Conservation (phyloP, 1,140 invertebrate species). For the Pseudomyrmex dendroicus region DNA sequence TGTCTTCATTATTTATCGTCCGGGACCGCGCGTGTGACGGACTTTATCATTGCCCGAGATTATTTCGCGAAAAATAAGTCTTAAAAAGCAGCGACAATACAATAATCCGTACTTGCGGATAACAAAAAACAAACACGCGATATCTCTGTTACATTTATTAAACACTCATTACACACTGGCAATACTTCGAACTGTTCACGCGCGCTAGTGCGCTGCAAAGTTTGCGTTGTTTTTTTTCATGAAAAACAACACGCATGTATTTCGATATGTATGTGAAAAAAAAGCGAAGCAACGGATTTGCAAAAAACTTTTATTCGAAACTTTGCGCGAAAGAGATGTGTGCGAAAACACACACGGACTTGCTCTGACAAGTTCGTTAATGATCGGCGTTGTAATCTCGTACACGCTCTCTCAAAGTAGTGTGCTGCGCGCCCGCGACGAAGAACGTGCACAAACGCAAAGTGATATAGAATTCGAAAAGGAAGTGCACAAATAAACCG, state of each 20-base stretch:
- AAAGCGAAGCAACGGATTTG: neutral
- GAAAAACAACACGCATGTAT: neutral
- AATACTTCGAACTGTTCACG: conserved; percentile 2
- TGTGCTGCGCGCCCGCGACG: neutral
- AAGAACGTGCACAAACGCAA: neutral
- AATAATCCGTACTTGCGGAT: neutral
- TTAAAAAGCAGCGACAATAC: neutral
- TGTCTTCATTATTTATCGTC: conserved; percentile 48
- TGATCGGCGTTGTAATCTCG: neutral
- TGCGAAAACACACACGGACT: neutral
- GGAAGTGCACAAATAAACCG: conserved; percentile 30
- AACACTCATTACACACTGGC: too few relatives aligned
- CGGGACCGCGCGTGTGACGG: neutral
- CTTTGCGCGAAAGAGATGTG: neutral
- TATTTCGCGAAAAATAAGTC: neutral
- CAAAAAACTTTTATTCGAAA: conserved; percentile 33
- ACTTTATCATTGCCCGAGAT: conserved; percentile 27
- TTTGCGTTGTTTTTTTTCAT: conserved; percentile 2
- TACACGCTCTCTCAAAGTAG: neutral
- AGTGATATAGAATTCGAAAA: conserved; percentile 32
- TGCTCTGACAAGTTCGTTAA: conserved; percentile 19
- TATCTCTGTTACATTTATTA: too few relatives aligned
- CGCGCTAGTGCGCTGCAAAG: neutral
- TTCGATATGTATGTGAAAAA: neutral
- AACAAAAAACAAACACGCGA: neutral